Evolutionary conservation across 1,140 invertebrate species (phyloP).

Genomic region (Ectropis grisescens): DNA sequence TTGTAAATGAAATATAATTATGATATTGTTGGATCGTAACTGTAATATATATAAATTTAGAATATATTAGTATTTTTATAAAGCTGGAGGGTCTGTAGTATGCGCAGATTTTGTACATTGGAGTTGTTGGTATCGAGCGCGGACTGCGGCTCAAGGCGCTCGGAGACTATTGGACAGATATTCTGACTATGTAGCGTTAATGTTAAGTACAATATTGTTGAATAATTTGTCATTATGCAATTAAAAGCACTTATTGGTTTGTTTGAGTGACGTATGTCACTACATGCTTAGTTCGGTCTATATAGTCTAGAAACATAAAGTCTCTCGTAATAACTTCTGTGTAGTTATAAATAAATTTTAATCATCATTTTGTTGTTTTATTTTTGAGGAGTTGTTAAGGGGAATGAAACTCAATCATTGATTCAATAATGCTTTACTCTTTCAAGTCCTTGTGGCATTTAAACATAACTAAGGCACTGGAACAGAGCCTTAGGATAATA

Average conservation of each 20-base stretch:
- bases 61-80: slow-evolving; percentile 63
- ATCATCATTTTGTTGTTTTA: slow-evolving; percentile 28
- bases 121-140: slow-evolving; percentile 5
- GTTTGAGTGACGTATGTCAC: slow-evolving; percentile 45
- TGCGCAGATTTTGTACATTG: not conserved
- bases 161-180: slow-evolving; percentile 3
- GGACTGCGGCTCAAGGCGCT: not conserved
- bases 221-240: slow-evolving; percentile 39
- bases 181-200: slow-evolving; percentile 32
- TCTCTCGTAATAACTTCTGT: slow-evolving; percentile 48
- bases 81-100: slow-evolving; percentile 28
- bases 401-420: slow-evolving; percentile 17
- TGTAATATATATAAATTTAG: slow-evolving; percentile 64
- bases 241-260: slow-evolving; percentile 52
- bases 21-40: slow-evolving; percentile 53
- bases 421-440: slow-evolving; percentile 12
- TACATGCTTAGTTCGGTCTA: slow-evolving; percentile 41
- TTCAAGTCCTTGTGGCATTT: slow-evolving; percentile 7
- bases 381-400: slow-evolving; percentile 9
- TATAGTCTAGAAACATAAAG: slow-evolving; percentile 19
- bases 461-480: slow-evolving; percentile 11
- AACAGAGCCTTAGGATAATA: slow-evolving; percentile 7
- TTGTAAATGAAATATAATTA: slow-evolving; percentile 58
- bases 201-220: slow-evolving; percentile 63
- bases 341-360: slow-evolving; percentile 63